Conservation (phyloP, 2,797 vertebrate genomes). For the Mycteria americana region DNA sequence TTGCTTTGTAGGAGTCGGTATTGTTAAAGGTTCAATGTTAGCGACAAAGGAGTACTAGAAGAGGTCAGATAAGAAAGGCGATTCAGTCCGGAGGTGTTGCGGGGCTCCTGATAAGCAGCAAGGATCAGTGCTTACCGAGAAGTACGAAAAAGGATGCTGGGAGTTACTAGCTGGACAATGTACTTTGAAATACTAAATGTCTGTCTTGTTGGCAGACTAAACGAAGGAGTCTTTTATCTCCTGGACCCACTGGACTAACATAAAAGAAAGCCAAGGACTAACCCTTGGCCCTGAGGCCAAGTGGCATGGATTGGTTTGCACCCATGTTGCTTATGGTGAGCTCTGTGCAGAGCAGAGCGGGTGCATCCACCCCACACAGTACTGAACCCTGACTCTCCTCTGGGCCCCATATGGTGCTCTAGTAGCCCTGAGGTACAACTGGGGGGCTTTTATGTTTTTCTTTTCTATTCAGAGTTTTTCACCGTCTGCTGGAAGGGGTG, state of each 20-base stretch:
- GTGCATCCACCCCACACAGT: not conserved
- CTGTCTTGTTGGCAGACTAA: not conserved
- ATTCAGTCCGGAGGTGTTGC: not conserved
- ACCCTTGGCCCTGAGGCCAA: not conserved
- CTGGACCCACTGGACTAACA: not conserved
- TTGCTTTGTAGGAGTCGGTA: not conserved
- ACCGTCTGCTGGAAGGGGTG: not conserved
- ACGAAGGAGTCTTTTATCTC: not conserved
- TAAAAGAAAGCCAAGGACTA: not conserved
- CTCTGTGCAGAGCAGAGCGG: not conserved
- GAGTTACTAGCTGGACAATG: not conserved
- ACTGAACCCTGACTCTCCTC: not conserved
- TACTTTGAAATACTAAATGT: not conserved
- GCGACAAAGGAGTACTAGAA: not conserved
- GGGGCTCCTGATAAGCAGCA: not conserved
- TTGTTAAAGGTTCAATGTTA: conserved; percentile 11
- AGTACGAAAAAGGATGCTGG: not conserved
- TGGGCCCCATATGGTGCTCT: not conserved
- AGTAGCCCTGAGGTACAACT: not conserved
- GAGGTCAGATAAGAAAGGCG: conserved; percentile 4
- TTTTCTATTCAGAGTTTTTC: not conserved
- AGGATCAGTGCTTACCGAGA: not conserved
- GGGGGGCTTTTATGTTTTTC: not conserved
- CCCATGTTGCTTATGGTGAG: not conserved
- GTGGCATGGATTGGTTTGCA: not conserved